Base-by-base conservation (phyloP, 2,113 vertebrate species). In the Fukomys damarensis region DNA sequence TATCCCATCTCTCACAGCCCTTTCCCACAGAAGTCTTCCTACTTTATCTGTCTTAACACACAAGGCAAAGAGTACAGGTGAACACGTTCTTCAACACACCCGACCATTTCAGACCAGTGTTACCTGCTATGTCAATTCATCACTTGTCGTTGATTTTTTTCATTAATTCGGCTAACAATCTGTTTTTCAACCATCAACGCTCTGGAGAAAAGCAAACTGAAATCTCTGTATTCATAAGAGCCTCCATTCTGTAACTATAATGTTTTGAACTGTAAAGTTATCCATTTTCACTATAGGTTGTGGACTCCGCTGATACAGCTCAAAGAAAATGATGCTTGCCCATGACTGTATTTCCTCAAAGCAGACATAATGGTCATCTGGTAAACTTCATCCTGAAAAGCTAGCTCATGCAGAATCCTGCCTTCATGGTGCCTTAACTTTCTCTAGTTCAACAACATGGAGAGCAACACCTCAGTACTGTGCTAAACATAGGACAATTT, bases 71-170 rank as follows among this genome's bases (percentile, higher is more conserved):
- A 65, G n/a, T 58, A 79, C 49, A 52, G 30, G 80, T 87, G 63
- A 87, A 58, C 12, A 43, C 4, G 30, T 77, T 81, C 81, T 58
- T 96, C 61, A 68, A 70, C 70, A 87, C 63, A 72, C 24, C 38
- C 22, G 58, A 52, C 41, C 5, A 2, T 79, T 95, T 43, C 77
- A 70, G 68, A 86, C 5, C 52, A 87, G 52, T 24, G 13, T 93
- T 94, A 28, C n/a, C 58, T 92, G 26, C 74, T 84, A 95, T 61
- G 43, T 74, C 49, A 46, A 65, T 70, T 96, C 56, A 63, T 96
- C 59, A 52, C 20, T 96, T 26, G 77, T 61, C 35, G 66, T 61
- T 59, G 68, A 59, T 93, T 89, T 74, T 74, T 63, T 81, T 74
- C 13, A 59, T 38, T 54, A 74, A 87, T 89, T 68, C 43, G 80